Base-by-base conservation (phyloP, 2,113 vertebrate genomes). In the Gopherus evgoodei region DNA sequence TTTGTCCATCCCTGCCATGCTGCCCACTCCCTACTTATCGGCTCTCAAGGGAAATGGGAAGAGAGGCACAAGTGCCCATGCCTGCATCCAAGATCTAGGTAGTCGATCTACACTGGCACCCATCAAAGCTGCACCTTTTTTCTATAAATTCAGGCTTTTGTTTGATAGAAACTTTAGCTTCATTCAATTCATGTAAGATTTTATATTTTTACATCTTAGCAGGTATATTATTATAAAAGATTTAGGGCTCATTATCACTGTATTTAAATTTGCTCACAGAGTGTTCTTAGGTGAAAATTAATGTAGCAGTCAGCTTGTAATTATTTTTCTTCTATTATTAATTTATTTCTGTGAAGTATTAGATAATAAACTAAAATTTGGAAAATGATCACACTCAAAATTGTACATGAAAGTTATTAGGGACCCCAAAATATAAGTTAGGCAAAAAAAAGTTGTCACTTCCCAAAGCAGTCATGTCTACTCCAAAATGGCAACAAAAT, bases 251-350 rank as follows among this genome's bases (percentile, higher is more conserved):
- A 52, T 86, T 27, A 84, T 53, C 7, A 25, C 42, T 76, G 24
- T 76, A 89, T 83, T 91, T 93, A 83, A 56, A 29, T 83, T 56
- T 90, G 16, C 42, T 76, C 38, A 44, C 38, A 93, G 84, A 94
- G 89, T 84, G 22, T 19, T 95, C 80, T 44, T 86, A 14, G 79
- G 16, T 49, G 54, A 6, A 53, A 76, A 81, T 84, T 65, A 92
- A 35, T 84, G 50, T 81, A 81, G 65, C 13, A 53, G 38, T 27
- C 50, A 81, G 25, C 19, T 53, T 53, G 38, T 49, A 50, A 49
- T 53, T 31, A 44, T 6, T 53, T 52, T 29, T 31, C 17, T 52
- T 14, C 50, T 21, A 8, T 52, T 31, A 53, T 31, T 35, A 53
- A 19, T 53, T 81, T 16, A 4, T 50, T 53, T 52, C 12, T 35